Evolutionary conservation across 2,113 vertebrate species (phyloP).

Genomic region (Ranitomeya imitator): DNA sequence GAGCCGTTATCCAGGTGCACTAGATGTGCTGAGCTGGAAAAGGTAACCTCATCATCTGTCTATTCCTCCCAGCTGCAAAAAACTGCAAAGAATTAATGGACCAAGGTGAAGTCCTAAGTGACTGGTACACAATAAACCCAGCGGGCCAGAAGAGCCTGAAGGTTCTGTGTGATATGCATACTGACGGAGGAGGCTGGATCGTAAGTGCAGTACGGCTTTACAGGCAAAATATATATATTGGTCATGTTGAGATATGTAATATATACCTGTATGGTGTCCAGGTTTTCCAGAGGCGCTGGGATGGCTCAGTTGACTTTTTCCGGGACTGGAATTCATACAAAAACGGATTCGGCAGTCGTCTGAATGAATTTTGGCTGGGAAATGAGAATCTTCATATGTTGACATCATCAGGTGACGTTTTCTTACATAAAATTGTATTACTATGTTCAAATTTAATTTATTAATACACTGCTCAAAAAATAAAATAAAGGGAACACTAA

Average conservation of each 20-base stretch:
- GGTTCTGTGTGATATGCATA: constrained; percentile 62
- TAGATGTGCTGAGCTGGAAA: neutral
- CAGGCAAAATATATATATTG: neutral
- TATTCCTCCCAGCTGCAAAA: neutral
- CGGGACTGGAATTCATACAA: constrained; percentile 65
- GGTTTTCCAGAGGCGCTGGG: constrained; percentile 56
- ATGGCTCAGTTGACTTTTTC: constrained; percentile 68
- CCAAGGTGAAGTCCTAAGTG: constrained; percentile 41
- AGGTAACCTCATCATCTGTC: neutral
- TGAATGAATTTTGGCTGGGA: constrained; percentile 70
- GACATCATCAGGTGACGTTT: neutral
- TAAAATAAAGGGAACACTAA: no score
- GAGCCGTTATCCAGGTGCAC: neutral
- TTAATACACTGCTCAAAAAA: no score
- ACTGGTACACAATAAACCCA: constrained; percentile 63
- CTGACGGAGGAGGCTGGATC: constrained; percentile 56
- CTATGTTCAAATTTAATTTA: no score
- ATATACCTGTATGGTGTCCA: neutral
- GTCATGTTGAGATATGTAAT: neutral
- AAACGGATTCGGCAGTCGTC: constrained; percentile 67
- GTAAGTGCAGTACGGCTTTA: neutral
- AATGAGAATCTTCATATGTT: constrained; percentile 67
- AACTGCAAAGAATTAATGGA: constrained; percentile 57
- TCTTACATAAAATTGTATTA: no score
- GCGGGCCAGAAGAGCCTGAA: constrained; percentile 46